These are phyloP conservation scores for Melieria omissa DNA, from an alignment of 2,888 invertebrate species.

Conservation along the genomic window DNA sequence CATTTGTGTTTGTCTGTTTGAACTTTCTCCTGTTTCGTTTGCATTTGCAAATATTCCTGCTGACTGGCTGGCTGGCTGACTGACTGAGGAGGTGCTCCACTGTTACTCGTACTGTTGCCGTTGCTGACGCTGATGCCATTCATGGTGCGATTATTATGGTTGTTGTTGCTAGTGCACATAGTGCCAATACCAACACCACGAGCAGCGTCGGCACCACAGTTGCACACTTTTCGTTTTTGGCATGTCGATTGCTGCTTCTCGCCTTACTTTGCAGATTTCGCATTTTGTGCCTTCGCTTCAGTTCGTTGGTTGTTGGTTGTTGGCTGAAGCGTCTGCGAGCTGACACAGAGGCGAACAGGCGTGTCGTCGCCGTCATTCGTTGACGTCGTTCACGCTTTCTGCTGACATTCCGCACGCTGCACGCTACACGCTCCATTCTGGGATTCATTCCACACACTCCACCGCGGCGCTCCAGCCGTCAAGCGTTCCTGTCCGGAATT, in stretches of 20 bases:
- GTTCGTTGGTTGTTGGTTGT: not conserved
- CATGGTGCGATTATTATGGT: slow-evolving; percentile 52
- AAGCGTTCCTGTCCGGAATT: slow-evolving; percentile 42
- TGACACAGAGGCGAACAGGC: not conserved
- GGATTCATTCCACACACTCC: slow-evolving; percentile 9
- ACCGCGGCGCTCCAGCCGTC: slow-evolving; percentile 44
- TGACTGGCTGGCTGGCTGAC: slow-evolving; percentile 25
- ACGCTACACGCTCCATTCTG: not conserved
- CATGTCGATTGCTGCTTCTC: slow-evolving; percentile 28
- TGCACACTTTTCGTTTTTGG: slow-evolving; percentile 18
- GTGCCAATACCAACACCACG: slow-evolving; percentile 13
- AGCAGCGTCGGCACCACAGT: slow-evolving; percentile 5
- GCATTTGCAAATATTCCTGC: slow-evolving; percentile 62
- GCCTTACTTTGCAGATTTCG: slow-evolving; percentile 29
- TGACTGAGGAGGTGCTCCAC: slow-evolving; percentile 11
- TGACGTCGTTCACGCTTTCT: slow-evolving; percentile 27
- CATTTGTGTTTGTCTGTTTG: slow-evolving; percentile 64
- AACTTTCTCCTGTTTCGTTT: slow-evolving; percentile 65
- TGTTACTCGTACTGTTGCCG: slow-evolving; percentile 41
- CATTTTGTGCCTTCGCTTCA: slow-evolving; percentile 40
- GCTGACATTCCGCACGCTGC: slow-evolving; percentile 28
- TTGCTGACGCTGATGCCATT: slow-evolving; percentile 32
- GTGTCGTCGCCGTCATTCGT: slow-evolving; percentile 9
- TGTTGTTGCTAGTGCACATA: slow-evolving; percentile 22
- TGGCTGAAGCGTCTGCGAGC: slow-evolving; percentile 8